Conservation (phyloP, 2,797 vertebrate species). For the Aotus griseimembra region DNA sequence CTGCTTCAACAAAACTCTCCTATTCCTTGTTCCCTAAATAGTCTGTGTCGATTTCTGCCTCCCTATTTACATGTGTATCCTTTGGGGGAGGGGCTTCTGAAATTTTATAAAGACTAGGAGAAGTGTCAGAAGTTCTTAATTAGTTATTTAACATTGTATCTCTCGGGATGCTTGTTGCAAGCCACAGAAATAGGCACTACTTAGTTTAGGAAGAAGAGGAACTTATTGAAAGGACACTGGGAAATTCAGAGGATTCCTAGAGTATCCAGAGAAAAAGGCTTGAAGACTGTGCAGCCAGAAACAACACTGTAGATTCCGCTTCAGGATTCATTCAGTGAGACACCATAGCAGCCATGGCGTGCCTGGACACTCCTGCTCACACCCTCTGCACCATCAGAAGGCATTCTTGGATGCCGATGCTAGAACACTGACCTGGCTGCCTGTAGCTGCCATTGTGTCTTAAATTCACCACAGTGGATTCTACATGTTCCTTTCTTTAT, state of each 20-base stretch:
- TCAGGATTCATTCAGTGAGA: background rate
- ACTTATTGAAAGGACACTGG: slow-evolving; percentile 57
- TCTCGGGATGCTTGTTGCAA: slow-evolving; percentile 41
- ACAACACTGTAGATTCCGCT: background rate
- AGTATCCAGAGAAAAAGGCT: background rate
- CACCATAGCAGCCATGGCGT: background rate
- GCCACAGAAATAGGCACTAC: slow-evolving; percentile 63
- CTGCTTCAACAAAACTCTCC: background rate
- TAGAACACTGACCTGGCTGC: background rate
- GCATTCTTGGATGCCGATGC: background rate
- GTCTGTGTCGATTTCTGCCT: background rate
- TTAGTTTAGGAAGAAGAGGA: slow-evolving; percentile 63
- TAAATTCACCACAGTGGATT: background rate
- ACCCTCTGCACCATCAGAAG: rapidly evolving
- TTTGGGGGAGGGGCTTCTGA: background rate
- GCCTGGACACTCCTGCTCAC: background rate
- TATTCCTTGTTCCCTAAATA: slow-evolving; percentile 29
- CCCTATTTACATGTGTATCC: slow-evolving; percentile 16
- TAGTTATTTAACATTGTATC: slow-evolving; percentile 48
- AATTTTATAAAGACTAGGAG: slow-evolving; percentile 35
- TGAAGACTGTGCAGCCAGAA: background rate
- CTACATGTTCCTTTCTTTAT: background rate
- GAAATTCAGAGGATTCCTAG: slow-evolving; percentile 47
- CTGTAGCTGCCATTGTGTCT: background rate
- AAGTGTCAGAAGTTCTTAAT: slow-evolving; percentile 65